Conservation (phyloP, 2,113 vertebrate genomes). For the Chaetura pelagica region DNA sequence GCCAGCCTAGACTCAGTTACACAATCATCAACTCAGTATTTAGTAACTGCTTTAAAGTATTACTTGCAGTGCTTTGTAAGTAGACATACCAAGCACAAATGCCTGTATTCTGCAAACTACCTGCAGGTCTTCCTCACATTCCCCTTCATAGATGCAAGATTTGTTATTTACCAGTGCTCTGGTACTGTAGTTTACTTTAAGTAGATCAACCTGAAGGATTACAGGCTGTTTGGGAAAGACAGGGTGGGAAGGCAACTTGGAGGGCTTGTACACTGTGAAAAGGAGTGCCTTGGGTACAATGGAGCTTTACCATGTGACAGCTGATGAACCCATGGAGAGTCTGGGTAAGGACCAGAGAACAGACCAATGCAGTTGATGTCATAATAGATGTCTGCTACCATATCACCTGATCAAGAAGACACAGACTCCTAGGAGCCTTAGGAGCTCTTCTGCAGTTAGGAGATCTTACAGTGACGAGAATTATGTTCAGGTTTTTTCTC, state of each 20-base stretch:
- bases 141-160: neutral
- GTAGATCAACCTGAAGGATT: neutral
- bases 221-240: neutral
- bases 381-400: accelerated
- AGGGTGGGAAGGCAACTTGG: neutral
- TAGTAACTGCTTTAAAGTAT: neutral
- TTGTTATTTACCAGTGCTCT: neutral
- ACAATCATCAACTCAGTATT: neutral
- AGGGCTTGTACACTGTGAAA: neutral
- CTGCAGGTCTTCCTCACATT: neutral
- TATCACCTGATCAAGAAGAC: neutral
- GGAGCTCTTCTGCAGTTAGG: neutral
- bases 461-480: neutral
- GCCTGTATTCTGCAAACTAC: neutral
- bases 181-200: neutral
- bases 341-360: neutral
- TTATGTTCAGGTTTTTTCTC: neutral
- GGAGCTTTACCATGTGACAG: neutral
- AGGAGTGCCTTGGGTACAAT: neutral
- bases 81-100: neutral
- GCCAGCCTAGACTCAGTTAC: neutral
- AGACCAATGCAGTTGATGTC: neutral
- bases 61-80: neutral
- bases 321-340: accelerated
- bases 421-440: neutral